These are phyloP conservation scores for Agriopis aurantiaria DNA, from an alignment of 2,888 invertebrate species.

Conservation along the genomic window DNA sequence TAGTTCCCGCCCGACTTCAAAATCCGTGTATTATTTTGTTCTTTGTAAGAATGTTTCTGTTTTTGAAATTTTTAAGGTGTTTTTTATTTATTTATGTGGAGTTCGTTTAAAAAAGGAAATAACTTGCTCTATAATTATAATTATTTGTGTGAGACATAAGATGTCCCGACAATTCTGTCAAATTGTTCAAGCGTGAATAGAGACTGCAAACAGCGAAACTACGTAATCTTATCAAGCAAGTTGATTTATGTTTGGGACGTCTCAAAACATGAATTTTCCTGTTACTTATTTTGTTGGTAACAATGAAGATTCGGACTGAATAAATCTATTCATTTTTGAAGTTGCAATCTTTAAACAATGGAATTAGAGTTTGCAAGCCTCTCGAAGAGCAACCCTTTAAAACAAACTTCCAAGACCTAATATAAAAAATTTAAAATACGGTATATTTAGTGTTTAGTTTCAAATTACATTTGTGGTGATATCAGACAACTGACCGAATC, in stretches of 20 bases:
- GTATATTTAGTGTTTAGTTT: neutral
- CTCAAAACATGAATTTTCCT: constrained; percentile 34
- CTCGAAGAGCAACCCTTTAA: too few species aligned
- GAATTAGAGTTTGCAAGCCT: neutral
- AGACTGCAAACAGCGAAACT: constrained; percentile 32
- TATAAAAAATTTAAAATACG: too few species aligned
- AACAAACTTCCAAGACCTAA: too few species aligned
- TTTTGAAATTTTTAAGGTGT: too few species aligned
- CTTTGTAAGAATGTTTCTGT: too few species aligned
- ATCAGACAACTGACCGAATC: neutral
- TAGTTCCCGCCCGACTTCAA: too few species aligned
- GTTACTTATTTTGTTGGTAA: constrained; percentile 28
- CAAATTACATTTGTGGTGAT: neutral
- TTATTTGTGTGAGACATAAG: neutral
- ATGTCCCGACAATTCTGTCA: constrained; percentile 15
- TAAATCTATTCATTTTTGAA: neutral
- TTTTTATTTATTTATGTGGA: neutral
- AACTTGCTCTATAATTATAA: neutral
- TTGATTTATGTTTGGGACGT: constrained; percentile 38
- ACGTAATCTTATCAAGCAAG: constrained; percentile 37
- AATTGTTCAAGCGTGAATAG: constrained; percentile 35
- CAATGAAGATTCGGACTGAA: constrained; percentile 20
- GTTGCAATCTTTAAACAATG: neutral
- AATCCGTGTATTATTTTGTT: too few species aligned
- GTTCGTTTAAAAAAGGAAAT: neutral